Evolutionary conservation across 2,888 invertebrate species (phyloP), one percentile per base, ranked within the genome.

Genomic region (Polyploca ridens): DNA sequence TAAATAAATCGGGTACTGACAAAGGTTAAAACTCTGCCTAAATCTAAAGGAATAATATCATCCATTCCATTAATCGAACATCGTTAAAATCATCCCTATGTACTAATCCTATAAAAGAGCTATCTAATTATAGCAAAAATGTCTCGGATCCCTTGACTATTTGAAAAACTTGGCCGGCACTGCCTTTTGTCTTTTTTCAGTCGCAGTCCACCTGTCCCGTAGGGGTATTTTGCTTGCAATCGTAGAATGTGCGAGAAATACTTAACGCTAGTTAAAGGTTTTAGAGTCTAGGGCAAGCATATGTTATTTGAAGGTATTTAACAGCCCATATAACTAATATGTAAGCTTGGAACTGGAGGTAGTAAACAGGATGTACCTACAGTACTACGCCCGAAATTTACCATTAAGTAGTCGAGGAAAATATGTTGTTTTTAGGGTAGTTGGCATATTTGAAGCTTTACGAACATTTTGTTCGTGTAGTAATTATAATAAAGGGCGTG

Each of bases 201-300:
- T 61, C 64, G 49, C 35, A 54, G 44, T 66, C 64, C 65, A 65
- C 65, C 64, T 66, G 61, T 63, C 62, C 64, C 49, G 44, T 62
- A 62, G 62, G 58, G 63, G 63, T 61, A 62, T 64, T 66, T 66
- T 59, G 61, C 60, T 63, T 63, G 61, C 64, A 63, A 63, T 16
- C 49, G 63, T 62, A 64, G 46, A 54, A 19, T 38, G 63, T 63
- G 63, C 63, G 64, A 66, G 68, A 69, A 62, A 63, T 63, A 59
- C 46, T 35, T 57, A 60, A 19, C n/a, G n/a, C 14, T 16, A 61
- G 41, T n/a, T 58, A 58, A 33, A 10, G 14, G 0, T 27, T 58
- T 58, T 11, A 27, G 27, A 27, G 3, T 5, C 4, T 33, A 0
- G 1, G 4, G n/a, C 33, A 1, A 10, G 19, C 10, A 6, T 14